phyloP scores from a whole-genome alignment of 35 echinoderm and acorn worm species.

The Apostichopus japonicus region DNA sequence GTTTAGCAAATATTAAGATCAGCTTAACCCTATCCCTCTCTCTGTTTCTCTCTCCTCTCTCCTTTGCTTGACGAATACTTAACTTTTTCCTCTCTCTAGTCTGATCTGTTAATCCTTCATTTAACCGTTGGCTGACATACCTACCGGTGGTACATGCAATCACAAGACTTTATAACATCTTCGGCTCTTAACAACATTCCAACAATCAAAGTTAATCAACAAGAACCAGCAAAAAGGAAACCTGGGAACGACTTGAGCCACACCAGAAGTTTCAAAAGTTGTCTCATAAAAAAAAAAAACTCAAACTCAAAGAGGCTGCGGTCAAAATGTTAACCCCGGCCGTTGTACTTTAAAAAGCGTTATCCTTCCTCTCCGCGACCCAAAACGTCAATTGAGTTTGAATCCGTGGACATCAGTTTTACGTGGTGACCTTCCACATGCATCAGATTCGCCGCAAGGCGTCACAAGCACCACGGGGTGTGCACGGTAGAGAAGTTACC shows the following conservation, averaged over 20 bases:
- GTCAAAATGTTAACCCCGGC: constrained; percentile 14
- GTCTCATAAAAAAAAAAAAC: constrained; percentile 30
- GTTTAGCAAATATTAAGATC: no score
- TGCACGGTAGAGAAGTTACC: constrained; percentile 18
- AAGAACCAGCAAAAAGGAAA: neutral
- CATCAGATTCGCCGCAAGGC: constrained; percentile 55
- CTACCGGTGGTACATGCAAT: no score
- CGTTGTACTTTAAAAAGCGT: constrained; percentile 1
- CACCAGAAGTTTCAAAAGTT: constrained; percentile 27
- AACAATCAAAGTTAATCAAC: constrained; percentile 17
- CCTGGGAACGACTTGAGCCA: constrained; percentile 30
- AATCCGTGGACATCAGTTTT: constrained; percentile 19
- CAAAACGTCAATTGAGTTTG: constrained; percentile 45
- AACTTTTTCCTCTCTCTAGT: no score
- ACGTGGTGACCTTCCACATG: constrained; percentile 47
- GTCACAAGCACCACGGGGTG: constrained; percentile 46
- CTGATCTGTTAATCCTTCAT: no score
- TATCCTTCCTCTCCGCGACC: no score
- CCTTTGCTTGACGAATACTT: no score
- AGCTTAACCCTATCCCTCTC: no score
- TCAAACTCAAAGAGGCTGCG: constrained; percentile 16
- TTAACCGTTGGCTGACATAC: no score
- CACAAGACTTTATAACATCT: no score
- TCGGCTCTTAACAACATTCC: constrained; percentile 22
- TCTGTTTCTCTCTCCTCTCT: no score